Conservation (phyloP, 2,113 vertebrate species). For the Eolophus roseicapilla region DNA sequence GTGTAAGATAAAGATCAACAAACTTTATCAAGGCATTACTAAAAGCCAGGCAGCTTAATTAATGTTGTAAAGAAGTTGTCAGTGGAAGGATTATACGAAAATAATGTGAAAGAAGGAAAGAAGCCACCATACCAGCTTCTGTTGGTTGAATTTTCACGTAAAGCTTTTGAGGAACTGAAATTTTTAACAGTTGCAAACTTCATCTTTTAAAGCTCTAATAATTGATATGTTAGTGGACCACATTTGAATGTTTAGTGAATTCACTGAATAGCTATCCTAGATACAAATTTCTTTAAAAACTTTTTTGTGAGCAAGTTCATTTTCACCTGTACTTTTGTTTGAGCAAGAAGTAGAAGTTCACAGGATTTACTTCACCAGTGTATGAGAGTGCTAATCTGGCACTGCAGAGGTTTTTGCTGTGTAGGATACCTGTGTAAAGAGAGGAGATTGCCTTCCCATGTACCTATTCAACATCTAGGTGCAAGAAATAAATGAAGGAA, state of each 20-base stretch:
- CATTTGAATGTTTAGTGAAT: not conserved
- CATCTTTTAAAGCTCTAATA: not conserved
- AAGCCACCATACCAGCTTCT: not conserved
- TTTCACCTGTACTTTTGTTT: not conserved
- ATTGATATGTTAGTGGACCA: not conserved
- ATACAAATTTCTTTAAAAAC: not conserved
- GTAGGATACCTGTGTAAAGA: accelerated
- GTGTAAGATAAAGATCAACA: not conserved
- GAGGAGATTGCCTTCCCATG: accelerated
- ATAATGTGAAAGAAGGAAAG: not conserved
- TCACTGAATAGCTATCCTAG: not conserved
- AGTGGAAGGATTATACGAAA: not conserved
- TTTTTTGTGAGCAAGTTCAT: not conserved
- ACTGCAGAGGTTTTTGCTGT: not conserved
- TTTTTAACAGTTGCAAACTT: not conserved
- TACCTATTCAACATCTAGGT: not conserved
- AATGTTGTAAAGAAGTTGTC: not conserved
- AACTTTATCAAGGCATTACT: not conserved
- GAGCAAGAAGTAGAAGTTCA: not conserved
- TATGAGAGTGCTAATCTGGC: not conserved
- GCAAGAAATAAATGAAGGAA: not conserved
- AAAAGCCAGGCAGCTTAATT: not conserved
- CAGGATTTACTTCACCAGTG: not conserved
- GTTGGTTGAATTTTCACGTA: not conserved
- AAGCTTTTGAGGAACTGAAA: not conserved